Evolutionary conservation across 2,797 vertebrate species (phyloP).

Genomic region (Pangasius sanitwongsei): DNA sequence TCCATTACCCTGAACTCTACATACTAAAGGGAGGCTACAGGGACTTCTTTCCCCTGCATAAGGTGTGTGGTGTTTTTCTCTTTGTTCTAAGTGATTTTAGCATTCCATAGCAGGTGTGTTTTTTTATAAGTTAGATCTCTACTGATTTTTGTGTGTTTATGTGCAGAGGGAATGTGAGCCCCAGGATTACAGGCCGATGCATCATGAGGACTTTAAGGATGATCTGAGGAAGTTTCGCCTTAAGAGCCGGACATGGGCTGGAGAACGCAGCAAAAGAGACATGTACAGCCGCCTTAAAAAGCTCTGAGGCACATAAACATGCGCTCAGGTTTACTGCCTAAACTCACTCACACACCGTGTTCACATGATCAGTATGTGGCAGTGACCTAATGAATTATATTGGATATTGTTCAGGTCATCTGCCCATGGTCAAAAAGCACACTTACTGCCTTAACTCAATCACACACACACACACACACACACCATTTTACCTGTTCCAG

Average conservation of each 20-base stretch:
- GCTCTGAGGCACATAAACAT: conserved; percentile 67
- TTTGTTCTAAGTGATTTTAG: not conserved
- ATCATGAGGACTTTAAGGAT: conserved; percentile 89
- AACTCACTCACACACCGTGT: conserved; percentile 35
- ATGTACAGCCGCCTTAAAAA: conserved; percentile 91
- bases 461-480: conserved; percentile 9
- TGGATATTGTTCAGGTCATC: not conserved
- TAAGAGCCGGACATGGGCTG: conserved; percentile 89
- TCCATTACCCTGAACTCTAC: conserved; percentile 93
- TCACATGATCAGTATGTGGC: conserved; percentile 10
- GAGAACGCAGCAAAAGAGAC: conserved; percentile 88
- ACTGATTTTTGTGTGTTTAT: not conserved
- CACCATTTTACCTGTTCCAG: not conserved
- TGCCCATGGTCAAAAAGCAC: not conserved
- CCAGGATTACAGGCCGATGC: conserved; percentile 88
- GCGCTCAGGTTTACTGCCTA: conserved; percentile 27
- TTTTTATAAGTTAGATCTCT: not conserved
- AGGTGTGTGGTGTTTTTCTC: conserved; percentile 64
- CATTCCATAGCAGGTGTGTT: too few relatives aligned
- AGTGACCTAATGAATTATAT: conserved; percentile 17
- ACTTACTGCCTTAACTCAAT: conserved; percentile 29
- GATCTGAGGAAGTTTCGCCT: conserved; percentile 85
- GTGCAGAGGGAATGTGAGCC: conserved; percentile 85
- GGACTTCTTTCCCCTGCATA: conserved; percentile 85
- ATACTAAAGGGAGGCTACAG: conserved; percentile 92